These are phyloP conservation scores for Epinephelus fuscoguttatus DNA, from an alignment of 2,113 vertebrate species.

Conservation along the genomic window DNA sequence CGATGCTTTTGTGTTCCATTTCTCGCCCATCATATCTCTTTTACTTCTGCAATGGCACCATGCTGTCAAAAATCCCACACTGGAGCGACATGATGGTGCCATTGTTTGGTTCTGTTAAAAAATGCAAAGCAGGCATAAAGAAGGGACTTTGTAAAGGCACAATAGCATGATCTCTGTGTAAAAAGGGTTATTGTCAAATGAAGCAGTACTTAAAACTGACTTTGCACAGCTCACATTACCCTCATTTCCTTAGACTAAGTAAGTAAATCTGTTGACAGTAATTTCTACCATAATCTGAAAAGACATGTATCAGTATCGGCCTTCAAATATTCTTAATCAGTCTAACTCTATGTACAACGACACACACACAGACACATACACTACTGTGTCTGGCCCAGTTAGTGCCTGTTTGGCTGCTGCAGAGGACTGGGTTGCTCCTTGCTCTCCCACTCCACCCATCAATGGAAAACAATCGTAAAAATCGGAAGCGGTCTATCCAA, in stretches of 20 bases:
- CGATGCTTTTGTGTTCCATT: no score
- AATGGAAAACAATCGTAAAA: constrained; percentile 68
- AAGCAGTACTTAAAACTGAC: not conserved
- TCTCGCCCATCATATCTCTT: no score
- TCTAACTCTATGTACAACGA: not conserved
- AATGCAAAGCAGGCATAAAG: no score
- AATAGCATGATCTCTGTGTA: no score
- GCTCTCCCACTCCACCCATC: constrained; percentile 56
- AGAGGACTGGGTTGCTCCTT: constrained; percentile 50
- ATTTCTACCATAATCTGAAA: not conserved
- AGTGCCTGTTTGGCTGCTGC: constrained; percentile 48
- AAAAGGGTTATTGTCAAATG: not conserved
- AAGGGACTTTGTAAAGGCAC: no score
- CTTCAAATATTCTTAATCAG: constrained; percentile 2
- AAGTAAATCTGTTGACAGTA: constrained; percentile 4
- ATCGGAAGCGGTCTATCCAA: constrained; percentile 52
- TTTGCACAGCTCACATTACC: not conserved
- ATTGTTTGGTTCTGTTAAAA: no score
- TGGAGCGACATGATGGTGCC: no score
- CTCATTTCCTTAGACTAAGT: not conserved
- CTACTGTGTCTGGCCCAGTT: constrained; percentile 23
- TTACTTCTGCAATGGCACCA: no score
- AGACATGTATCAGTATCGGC: not conserved
- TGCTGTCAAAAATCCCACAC: no score
- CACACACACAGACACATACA: constrained; percentile 12